phyloP scores from a whole-genome alignment of 2,888 invertebrate species.

The Ganaspis brasiliensis region DNA sequence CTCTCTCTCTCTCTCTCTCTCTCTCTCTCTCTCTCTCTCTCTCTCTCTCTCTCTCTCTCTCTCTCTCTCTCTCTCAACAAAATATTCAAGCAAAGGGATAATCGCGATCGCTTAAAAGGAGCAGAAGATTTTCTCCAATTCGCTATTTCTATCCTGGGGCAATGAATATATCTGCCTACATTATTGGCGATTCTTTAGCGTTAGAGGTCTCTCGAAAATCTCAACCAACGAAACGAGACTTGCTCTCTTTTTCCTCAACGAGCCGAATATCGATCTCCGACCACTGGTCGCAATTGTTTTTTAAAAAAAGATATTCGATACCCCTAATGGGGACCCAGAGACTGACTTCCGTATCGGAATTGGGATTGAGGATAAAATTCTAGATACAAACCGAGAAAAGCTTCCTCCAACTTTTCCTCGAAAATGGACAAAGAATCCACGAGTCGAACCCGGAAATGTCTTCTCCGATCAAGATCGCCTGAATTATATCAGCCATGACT shows the following conservation, averaged over 20 bases:
- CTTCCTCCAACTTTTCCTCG: slow-evolving; percentile 13
- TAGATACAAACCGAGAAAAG: slow-evolving; percentile 51
- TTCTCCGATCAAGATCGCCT: slow-evolving; percentile 28
- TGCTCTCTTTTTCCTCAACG: slow-evolving; percentile 33
- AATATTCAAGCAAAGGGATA: slow-evolving; percentile 46
- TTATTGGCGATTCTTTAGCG: slow-evolving; percentile 34
- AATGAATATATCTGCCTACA: slow-evolving; percentile 35
- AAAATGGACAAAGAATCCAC: slow-evolving; percentile 17
- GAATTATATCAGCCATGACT: slow-evolving; percentile 15
- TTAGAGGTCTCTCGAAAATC: slow-evolving; percentile 29
- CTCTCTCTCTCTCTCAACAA: slow-evolving; percentile 28
- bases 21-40: not conserved
- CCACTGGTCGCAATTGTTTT: slow-evolving; percentile 60
- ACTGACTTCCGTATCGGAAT: slow-evolving; percentile 50
- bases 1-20: slow-evolving; percentile 18
- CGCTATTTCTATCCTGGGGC: slow-evolving; percentile 32
- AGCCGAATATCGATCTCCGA: slow-evolving; percentile 50
- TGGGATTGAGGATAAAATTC: slow-evolving; percentile 54
- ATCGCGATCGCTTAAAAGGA: slow-evolving; percentile 53
- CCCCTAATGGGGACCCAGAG: slow-evolving; percentile 66
- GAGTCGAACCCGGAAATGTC: slow-evolving; percentile 21
- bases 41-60: not conserved
- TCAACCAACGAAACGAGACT: slow-evolving; percentile 38
- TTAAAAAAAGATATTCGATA: slow-evolving; percentile 66
- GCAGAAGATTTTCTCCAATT: slow-evolving; percentile 39